Conservation (phyloP, 2,888 invertebrate genomes). For the Phorcus lineatus region DNA sequence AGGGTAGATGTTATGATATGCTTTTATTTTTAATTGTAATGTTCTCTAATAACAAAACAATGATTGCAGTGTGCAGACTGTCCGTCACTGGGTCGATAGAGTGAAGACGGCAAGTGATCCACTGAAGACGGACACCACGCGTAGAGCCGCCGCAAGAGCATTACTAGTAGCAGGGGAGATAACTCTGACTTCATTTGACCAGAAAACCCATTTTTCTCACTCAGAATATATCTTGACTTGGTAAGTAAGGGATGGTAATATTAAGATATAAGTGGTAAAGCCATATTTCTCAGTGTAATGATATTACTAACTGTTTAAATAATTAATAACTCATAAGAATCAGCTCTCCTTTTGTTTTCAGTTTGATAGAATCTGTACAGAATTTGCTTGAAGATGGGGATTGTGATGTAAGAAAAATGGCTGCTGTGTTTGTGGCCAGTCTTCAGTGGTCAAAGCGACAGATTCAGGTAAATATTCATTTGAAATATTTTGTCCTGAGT, state of each 20-base stretch:
- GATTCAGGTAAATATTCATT: background rate
- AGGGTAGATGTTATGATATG: too few species aligned
- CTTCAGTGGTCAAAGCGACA: conserved; percentile 26
- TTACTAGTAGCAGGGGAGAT: conserved; percentile 49
- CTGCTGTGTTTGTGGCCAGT: conserved; percentile 48
- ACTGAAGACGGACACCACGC: conserved; percentile 49
- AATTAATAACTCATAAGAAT: too few species aligned
- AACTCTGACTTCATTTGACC: conserved; percentile 23
- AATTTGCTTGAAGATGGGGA: conserved; percentile 64
- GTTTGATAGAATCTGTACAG: conserved; percentile 50
- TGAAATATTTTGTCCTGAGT: background rate
- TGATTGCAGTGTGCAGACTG: conserved; percentile 20
- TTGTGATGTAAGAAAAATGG: conserved; percentile 51
- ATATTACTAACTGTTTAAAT: background rate
- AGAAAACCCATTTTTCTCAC: background rate
- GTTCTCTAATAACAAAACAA: too few species aligned
- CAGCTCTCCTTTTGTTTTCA: conserved; percentile 30
- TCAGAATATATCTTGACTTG: background rate
- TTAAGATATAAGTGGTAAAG: background rate
- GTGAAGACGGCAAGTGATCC: conserved; percentile 39
- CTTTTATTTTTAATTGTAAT: too few species aligned
- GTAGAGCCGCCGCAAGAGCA: conserved; percentile 48
- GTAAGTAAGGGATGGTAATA: background rate
- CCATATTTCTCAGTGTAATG: background rate
- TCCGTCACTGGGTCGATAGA: conserved; percentile 39